A percentile compares a stretch with the other conserved stretches of the same genome.
These are phyloP conservation scores for Acleris cristana DNA, from an alignment of 2,888 invertebrate species.

Conservation along the genomic window DNA sequence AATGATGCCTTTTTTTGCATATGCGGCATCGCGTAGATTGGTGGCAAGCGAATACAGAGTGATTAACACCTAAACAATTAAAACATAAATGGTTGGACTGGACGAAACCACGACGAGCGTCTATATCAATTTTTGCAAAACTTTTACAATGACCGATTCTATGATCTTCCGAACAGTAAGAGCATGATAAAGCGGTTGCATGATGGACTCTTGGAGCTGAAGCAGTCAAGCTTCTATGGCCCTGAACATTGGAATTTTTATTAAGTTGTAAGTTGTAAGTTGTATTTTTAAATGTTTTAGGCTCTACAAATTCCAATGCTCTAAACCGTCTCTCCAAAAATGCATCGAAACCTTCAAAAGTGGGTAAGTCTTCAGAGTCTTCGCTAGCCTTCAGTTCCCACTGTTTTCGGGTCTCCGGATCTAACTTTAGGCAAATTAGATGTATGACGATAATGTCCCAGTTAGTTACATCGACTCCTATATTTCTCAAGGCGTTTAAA, in stretches of 20 bases:
- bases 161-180: slow-evolving; percentile 2
- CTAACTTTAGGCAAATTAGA: background rate
- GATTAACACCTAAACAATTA: too few relatives aligned
- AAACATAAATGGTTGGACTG: background rate
- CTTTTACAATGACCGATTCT: background rate
- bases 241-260: too few relatives aligned
- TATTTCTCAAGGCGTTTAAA: background rate
- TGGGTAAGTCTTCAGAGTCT: background rate
- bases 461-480: too few relatives aligned
- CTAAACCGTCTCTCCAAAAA: slow-evolving; percentile 4
- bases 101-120: background rate
- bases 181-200: background rate
- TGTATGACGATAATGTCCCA: slow-evolving; percentile 1
- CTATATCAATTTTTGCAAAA: background rate
- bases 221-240: too few relatives aligned
- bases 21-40: too few relatives aligned
- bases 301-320: slow-evolving; percentile 7
- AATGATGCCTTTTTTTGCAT: too few relatives aligned
- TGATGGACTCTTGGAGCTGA: background rate
- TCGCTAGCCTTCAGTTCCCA: slow-evolving; percentile 8
- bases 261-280: too few relatives aligned
- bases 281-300: background rate
- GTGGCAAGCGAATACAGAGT: too few relatives aligned
- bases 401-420: background rate
- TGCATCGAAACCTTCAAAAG: background rate